Base-by-base conservation (phyloP, 2,797 vertebrate species). In the Staurois parvus region DNA sequence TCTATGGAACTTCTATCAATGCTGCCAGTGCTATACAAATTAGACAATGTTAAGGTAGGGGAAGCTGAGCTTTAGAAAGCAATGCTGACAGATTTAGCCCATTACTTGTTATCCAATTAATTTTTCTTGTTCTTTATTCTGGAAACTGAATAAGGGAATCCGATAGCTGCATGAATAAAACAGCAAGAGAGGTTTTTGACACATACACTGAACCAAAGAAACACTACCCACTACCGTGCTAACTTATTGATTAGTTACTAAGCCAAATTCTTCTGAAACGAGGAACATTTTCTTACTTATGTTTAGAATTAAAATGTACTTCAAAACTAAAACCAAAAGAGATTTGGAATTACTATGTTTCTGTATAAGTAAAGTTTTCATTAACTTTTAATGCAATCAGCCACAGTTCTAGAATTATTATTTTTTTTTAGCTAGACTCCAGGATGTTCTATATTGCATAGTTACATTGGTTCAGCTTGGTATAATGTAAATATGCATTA, bases 81-180 rank as follows among this genome's bases (percentile, higher is more conserved):
- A 75, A 76, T 32, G 29, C 15, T 69, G 73, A 86, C 81, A 68
- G 42, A 86, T 91, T 90, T 77, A 88, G 76, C 78, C 77, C 89
- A 64, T 87, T 88, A 82, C 56, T 81, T 88, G 11, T 91, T 89
- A 88, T 81, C 52, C 82, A 85, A 86, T 86, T 88, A 79, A 86
- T 89, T 93, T 84, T 91, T 91, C 77, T 88, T 88, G 88, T 92
- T 93, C 88, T 87, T 88, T 37, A 59, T 90, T 89, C 92, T 90
- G 91, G 94, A 95, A 96, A 95, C 88, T 87, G 89, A 92, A 86
- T 91, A 88, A 80, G 87, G 93, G 92, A 94, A 96, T 85, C 83
- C 90, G 92, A 95, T 89, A 94, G 91, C 87, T 30, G 17, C 90
- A 95, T 96, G 90, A 96, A 95, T 95, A 95, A 96, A 95, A 95